Evolutionary conservation across 2,888 invertebrate species (phyloP).

Genomic region (Drosophila quasianomalipes): DNA sequence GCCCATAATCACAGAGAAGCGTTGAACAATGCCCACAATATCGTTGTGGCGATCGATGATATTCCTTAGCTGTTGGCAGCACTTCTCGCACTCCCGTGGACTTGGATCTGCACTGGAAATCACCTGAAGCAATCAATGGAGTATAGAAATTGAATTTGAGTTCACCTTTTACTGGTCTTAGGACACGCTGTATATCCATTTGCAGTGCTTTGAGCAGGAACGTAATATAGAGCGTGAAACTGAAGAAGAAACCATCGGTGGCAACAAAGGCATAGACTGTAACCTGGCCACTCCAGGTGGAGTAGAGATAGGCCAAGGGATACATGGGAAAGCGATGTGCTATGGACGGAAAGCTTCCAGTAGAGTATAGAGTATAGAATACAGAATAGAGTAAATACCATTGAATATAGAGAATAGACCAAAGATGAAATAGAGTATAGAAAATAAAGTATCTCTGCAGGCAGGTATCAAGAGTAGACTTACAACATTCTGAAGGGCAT

Average conservation of each 20-base stretch:
- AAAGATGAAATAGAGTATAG: neutral
- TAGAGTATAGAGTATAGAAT: neutral
- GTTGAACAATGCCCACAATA: constrained; percentile 54
- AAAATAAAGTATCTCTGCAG: neutral
- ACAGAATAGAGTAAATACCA: too few species aligned
- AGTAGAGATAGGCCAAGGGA: constrained; percentile 62
- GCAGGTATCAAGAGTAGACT: constrained; percentile 7
- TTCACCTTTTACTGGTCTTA: constrained; percentile 32
- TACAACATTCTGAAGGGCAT: constrained; percentile 72
- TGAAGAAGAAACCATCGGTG: constrained; percentile 70
- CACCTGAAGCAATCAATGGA: neutral
- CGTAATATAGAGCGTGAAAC: constrained; percentile 66
- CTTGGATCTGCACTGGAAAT: constrained; percentile 26
- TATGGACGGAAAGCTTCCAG: constrained; percentile 47
- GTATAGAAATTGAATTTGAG: neutral
- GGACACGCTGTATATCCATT: constrained; percentile 49
- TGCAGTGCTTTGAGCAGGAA: constrained; percentile 49
- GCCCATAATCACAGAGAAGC: constrained; percentile 63
- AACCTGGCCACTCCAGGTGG: constrained; percentile 68
- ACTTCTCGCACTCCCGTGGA: constrained; percentile 25
- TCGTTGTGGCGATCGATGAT: constrained; percentile 71
- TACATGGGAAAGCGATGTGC: constrained; percentile 62
- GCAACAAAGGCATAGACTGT: constrained; percentile 69
- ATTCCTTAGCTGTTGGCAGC: constrained; percentile 50
- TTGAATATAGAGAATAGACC: accelerated